These are phyloP conservation scores for Sinocyclocheilus grahami DNA, from an alignment of 2,113 vertebrate genomes.

Conservation along the genomic window DNA sequence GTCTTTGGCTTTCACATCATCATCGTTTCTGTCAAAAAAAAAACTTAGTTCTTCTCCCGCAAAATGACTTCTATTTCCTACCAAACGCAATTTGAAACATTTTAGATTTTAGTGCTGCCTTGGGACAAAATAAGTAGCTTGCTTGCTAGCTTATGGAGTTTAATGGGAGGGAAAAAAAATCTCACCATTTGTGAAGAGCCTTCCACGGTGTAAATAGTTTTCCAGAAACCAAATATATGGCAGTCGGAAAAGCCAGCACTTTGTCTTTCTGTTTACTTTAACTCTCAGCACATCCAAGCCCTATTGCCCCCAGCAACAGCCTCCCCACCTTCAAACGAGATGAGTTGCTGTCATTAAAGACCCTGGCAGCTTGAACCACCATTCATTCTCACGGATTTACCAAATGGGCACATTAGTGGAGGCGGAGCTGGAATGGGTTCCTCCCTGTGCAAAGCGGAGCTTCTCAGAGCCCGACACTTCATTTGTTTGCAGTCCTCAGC, in stretches of 20 bases:
- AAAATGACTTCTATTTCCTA: slow-evolving; percentile 74
- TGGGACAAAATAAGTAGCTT: slow-evolving; percentile 72
- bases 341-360: slow-evolving; percentile 46
- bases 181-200: slow-evolving; percentile 62
- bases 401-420: slow-evolving; percentile 51
- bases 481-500: slow-evolving; percentile 53
- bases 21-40: slow-evolving; percentile 67
- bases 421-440: background rate
- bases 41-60: slow-evolving; percentile 63
- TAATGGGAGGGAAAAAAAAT: slow-evolving; percentile 56
- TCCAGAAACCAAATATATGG: slow-evolving; percentile 44
- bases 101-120: slow-evolving; percentile 75
- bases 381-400: slow-evolving; percentile 48
- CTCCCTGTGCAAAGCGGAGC: background rate
- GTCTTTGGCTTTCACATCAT: slow-evolving; percentile 66
- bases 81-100: slow-evolving; percentile 78
- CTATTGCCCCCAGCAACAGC: background rate
- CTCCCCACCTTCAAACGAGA: slow-evolving; percentile 5
- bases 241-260: slow-evolving; percentile 28
- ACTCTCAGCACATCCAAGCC: background rate
- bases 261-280: slow-evolving; percentile 23
- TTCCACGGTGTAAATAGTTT: slow-evolving; percentile 53
- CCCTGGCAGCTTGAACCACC: slow-evolving; percentile 34
- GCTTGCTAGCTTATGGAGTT: slow-evolving; percentile 68
- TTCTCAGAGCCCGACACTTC: slow-evolving; percentile 21